Evolutionary conservation across 2,888 invertebrate species (phyloP).

Genomic region (Heliconius cydno): DNA sequence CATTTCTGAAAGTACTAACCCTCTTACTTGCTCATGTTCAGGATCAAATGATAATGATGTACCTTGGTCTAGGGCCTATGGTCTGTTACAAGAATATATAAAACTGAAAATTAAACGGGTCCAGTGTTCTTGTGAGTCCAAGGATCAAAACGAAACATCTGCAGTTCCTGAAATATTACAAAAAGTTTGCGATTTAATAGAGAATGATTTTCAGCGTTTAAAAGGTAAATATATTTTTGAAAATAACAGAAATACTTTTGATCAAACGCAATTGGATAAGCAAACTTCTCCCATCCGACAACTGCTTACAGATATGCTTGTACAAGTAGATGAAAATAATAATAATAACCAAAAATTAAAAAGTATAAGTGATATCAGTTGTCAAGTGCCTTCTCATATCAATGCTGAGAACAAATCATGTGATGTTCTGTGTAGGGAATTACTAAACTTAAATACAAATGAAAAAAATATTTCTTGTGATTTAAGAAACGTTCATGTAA

Average conservation of each 20-base stretch:
- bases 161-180: constrained; percentile 63
- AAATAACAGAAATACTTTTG: constrained; percentile 16
- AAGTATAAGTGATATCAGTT: constrained; percentile 15
- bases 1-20: constrained; percentile 63
- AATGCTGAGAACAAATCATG: constrained; percentile 56
- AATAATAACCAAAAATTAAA: neutral
- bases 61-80: constrained; percentile 74
- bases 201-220: constrained; percentile 72
- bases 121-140: constrained; percentile 61
- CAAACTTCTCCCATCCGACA: constrained; percentile 29
- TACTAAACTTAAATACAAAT: constrained; percentile 50
- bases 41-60: constrained; percentile 52
- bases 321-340: constrained; percentile 27
- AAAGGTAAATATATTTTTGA: constrained; percentile 49
- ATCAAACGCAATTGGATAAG: constrained; percentile 18
- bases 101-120: constrained; percentile 72
- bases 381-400: constrained; percentile 22
- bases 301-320: constrained; percentile 20
- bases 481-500: constrained; percentile 48
- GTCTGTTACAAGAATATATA: constrained; percentile 74
- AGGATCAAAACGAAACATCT: constrained; percentile 53
- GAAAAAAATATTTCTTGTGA: constrained; percentile 47
- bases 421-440: constrained; percentile 51
- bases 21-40: constrained; percentile 61
- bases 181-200: constrained; percentile 68